Evolutionary conservation across 64 coral and sea anemone genomes (phyloP).

Genomic region (Montipora cactus): DNA sequence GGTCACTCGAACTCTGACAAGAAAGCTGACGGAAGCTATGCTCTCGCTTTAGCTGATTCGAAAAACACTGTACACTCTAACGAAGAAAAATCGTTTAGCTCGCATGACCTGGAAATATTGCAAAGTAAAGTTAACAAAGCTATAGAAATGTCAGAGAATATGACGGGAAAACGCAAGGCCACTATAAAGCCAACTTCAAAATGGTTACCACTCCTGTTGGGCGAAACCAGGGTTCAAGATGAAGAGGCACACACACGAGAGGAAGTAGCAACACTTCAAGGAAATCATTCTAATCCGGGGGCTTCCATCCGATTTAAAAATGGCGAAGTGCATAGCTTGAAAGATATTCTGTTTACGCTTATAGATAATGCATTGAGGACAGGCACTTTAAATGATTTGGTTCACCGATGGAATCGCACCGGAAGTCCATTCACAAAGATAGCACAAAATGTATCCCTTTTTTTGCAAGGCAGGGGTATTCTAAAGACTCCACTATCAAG

Average conservation of each 20-base stretch:
- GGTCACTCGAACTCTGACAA: neutral
- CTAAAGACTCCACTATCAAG: neutral
- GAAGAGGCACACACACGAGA: conserved; percentile 52
- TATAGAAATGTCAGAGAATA: conserved; percentile 55
- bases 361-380: neutral
- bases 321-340: neutral
- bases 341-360: neutral
- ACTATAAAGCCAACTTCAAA: neutral
- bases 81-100: neutral
- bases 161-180: conserved; percentile 7
- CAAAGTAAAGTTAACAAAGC: conserved; percentile 73
- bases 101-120: conserved; percentile 39
- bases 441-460: conserved; percentile 29
- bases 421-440: conserved; percentile 52
- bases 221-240: conserved; percentile 16
- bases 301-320: neutral
- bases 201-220: neutral
- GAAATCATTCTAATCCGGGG: neutral
- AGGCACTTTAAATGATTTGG: conserved; percentile 17
- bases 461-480: neutral
- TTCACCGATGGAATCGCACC: neutral
- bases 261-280: conserved; percentile 22
- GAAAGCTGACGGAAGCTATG: neutral
- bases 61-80: too few relatives aligned
- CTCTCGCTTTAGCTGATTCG: too few relatives aligned